phyloP scores from a whole-genome alignment of 2,797 vertebrate species.

The Cossypha dichroa region DNA sequence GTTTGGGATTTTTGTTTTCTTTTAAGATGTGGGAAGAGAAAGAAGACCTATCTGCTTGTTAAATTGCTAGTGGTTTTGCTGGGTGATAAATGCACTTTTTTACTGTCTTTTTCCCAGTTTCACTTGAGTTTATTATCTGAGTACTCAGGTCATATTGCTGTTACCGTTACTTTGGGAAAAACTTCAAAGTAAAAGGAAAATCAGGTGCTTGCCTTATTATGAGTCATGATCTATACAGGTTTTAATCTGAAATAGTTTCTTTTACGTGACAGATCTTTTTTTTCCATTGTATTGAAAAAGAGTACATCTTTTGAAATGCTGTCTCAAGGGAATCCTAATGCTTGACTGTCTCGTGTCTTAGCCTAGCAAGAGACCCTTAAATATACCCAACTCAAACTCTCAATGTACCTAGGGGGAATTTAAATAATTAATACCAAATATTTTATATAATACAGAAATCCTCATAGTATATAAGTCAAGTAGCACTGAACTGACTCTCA shows the following conservation, averaged over 20 bases:
- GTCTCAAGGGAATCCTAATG: neutral
- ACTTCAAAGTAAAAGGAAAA: neutral
- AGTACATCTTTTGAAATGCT: neutral
- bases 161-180: neutral
- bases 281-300: neutral
- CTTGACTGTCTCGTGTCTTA: neutral
- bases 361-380: neutral
- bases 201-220: neutral
- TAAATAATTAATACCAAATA: neutral
- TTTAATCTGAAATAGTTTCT: neutral
- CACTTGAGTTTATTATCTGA: neutral
- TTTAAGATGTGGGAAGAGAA: neutral
- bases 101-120: neutral
- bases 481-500: neutral
- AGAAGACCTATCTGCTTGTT: neutral
- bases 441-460: neutral
- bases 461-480: neutral
- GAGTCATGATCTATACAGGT: neutral
- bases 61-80: neutral
- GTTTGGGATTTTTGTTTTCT: neutral
- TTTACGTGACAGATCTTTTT: neutral
- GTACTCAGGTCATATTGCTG: neutral
- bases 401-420: neutral
- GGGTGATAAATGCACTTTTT: neutral
- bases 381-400: neutral